A percentile compares a stretch with the other conserved stretches of the same genome.
phyloP scores from a whole-genome alignment of 35 echinoderm and acorn worm genomes.

The Apostichopus californicus region DNA sequence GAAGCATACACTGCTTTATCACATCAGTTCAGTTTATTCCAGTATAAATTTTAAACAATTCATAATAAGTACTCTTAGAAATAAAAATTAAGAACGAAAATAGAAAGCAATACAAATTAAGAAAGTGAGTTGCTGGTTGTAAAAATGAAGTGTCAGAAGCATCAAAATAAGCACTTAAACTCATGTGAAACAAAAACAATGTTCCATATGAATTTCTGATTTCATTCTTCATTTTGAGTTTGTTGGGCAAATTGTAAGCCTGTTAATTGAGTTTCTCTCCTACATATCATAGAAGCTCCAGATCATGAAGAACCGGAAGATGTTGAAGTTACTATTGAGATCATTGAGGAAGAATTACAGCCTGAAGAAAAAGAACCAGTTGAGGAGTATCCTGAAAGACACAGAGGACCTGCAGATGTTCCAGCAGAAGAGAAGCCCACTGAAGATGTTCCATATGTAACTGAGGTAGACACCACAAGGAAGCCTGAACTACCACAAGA shows the following conservation, averaged over 20 bases:
- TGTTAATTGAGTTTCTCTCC: not conserved
- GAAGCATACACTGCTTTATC: too few relatives aligned
- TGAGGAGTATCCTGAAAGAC: not conserved
- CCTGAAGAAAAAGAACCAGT: conserved; percentile 4
- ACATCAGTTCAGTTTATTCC: too few relatives aligned
- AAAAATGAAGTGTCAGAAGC: too few relatives aligned
- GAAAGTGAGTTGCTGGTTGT: too few relatives aligned
- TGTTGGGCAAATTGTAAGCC: not conserved
- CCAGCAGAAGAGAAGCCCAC: not conserved
- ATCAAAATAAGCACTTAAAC: too few relatives aligned
- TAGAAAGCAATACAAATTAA: too few relatives aligned
- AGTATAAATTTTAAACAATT: too few relatives aligned
- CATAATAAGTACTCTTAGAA: too few relatives aligned
- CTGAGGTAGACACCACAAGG: not conserved
- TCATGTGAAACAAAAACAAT: too few relatives aligned
- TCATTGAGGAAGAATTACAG: conserved; percentile 9
- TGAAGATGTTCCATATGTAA: not conserved
- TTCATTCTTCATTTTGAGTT: not conserved
- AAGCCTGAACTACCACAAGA: conserved; percentile 26
- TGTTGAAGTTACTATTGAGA: not conserved
- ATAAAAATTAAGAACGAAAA: too few relatives aligned
- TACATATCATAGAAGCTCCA: not conserved
- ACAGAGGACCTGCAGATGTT: not conserved
- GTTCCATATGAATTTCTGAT: too few relatives aligned
- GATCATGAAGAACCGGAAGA: not conserved